Conservation (phyloP, 2,888 invertebrate species). For the Catotricha subobsoleta region DNA sequence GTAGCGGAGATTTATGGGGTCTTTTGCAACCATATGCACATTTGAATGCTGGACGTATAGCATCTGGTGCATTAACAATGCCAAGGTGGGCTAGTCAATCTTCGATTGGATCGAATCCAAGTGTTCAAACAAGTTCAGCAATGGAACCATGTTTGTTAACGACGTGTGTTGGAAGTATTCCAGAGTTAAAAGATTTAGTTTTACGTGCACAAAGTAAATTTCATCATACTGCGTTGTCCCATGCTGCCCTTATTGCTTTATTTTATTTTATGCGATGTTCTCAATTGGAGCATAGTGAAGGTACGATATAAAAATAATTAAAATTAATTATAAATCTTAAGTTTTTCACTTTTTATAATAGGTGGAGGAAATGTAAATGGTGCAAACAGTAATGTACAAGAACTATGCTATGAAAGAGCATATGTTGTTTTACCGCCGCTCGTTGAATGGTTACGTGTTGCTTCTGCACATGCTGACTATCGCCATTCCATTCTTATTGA, state of each 20-base stretch:
- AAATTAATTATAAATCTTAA: neutral
- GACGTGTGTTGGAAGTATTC: constrained; percentile 72
- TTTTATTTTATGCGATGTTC: constrained; percentile 89
- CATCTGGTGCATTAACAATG: constrained; percentile 68
- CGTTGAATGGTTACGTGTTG: constrained; percentile 78
- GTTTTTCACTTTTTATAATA: neutral
- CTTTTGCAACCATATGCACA: constrained; percentile 80
- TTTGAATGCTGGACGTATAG: constrained; percentile 71
- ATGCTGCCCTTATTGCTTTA: constrained; percentile 56
- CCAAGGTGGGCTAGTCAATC: constrained; percentile 66
- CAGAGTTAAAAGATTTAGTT: constrained; percentile 59
- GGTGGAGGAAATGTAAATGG: constrained; percentile 11
- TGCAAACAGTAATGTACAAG: constrained; percentile 33
- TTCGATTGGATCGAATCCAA: constrained; percentile 39
- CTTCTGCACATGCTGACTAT: constrained; percentile 65
- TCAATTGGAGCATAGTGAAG: constrained; percentile 53
- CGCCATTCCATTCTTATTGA: constrained; percentile 60
- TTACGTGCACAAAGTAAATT: constrained; percentile 37
- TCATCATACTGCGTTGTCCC: constrained; percentile 32
- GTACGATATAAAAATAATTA: constrained; percentile 17
- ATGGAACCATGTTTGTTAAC: constrained; percentile 58
- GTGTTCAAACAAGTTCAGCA: constrained; percentile 26
- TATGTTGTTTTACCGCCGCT: constrained; percentile 77
- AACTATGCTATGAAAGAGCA: constrained; percentile 70
- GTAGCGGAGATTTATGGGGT: constrained; percentile 78